These are phyloP conservation scores for Nanorana parkeri DNA, from an alignment of 2,113 vertebrate species.

Conservation along the genomic window DNA sequence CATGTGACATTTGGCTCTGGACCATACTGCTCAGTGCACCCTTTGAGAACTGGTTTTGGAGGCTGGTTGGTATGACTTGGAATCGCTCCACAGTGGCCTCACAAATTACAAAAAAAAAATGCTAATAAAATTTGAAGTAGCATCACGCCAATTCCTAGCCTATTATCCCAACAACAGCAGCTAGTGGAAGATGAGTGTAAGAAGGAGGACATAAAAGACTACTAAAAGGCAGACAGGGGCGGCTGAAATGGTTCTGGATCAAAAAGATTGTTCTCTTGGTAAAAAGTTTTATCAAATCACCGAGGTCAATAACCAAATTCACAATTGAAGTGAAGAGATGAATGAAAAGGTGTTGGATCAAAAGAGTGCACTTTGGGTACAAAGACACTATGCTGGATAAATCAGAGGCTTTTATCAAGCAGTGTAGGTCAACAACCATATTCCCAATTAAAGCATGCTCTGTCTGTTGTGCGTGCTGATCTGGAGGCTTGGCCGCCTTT, in stretches of 20 bases:
- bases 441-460: conserved; percentile 20
- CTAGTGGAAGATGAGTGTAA: background rate
- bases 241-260: background rate
- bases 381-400: background rate
- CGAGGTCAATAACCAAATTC: conserved; percentile 9
- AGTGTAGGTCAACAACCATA: conserved; percentile 1
- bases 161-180: background rate
- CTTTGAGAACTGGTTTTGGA: too few species aligned
- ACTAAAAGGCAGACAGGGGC: background rate
- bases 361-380: background rate
- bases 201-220: background rate
- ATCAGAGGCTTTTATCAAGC: background rate
- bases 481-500: background rate
- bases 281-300: background rate
- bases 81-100: too few species aligned
- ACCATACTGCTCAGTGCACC: too few species aligned
- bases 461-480: background rate
- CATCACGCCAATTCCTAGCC: background rate
- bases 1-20: too few species aligned
- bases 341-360: background rate
- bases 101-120: too few species aligned
- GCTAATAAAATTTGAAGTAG: too few species aligned
- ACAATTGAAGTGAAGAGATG: conserved; percentile 12
- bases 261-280: background rate
- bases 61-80: too few species aligned